Evolutionary conservation across 2,797 vertebrate species (phyloP), one percentile per base, ranked within the genome.

Genomic region (Perodicticus potto): DNA sequence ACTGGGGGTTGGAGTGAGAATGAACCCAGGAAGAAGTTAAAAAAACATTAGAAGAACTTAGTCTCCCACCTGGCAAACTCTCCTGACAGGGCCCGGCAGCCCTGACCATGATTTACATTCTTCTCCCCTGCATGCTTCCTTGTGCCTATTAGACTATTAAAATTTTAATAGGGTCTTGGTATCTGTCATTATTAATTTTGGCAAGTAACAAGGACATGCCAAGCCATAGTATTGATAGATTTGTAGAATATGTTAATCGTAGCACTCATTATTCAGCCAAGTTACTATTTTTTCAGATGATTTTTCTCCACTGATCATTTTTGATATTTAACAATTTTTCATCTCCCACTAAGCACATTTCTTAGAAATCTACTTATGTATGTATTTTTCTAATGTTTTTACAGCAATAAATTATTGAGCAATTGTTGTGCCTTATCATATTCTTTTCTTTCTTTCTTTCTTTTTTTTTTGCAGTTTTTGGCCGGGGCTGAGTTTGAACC

Each of bases 181-280:
- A 94, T 92, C 95, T 98, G 94, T 94, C 97, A 97, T 82, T 98
- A 95, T 80, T 97, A 97, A 98, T 98, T 98, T 98, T 93, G 95
- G 96, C 97, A 73, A 97, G 85, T 94, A 98, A 94, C 67, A 97
- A 98, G 95, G 96, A 97, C 96, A 97, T 93, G 92, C 29, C 49
- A 94, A 97, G 59, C 40, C 96, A 97, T 92, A 96, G 94, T 89
- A 96, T 10, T 97, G 95, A 98, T 92, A 80, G 53, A 98, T 98
- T 98, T 98, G 93, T 89, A 97, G 97, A 98, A 97, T 97, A 98
- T 89, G 96, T 95, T 98, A 97, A 98, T 97, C 49, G 2, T 59
- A 93, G 91, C 92, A 86, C 77, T 97, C 95, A 90, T 98, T 98
- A 97, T 96, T 98, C 96, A 98, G n/a, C 73, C 94, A 96, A 89